These are phyloP conservation scores for Neodiprion lecontei DNA, from an alignment of 1,140 invertebrate genomes.

Conservation along the genomic window DNA sequence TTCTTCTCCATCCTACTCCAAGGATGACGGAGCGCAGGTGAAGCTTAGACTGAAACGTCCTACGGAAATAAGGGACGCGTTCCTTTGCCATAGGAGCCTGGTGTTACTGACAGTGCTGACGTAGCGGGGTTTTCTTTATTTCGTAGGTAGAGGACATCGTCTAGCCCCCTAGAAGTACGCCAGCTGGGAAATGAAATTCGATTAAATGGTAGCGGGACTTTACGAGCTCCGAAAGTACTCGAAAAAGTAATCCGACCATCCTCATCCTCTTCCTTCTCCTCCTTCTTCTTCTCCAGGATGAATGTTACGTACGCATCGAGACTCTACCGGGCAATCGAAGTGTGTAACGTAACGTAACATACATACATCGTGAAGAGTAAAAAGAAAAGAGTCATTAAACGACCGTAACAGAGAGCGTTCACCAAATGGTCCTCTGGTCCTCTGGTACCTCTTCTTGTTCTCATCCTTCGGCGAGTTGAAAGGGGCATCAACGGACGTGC, in stretches of 20 bases:
- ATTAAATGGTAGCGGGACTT: conserved; percentile 28
- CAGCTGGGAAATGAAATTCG: conserved; percentile 32
- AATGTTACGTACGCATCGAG: conserved; percentile 6
- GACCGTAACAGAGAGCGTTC: too few relatives aligned
- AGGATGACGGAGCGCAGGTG: background rate
- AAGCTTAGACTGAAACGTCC: too few relatives aligned
- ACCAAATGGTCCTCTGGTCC: too few relatives aligned
- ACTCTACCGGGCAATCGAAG: too few relatives aligned
- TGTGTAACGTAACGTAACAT: conserved; percentile 12
- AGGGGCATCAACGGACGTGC: too few relatives aligned
- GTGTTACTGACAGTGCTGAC: too few relatives aligned
- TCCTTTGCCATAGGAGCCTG: background rate
- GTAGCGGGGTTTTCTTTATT: background rate
- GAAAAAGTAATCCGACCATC: conserved; percentile 23
- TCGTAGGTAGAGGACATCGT: background rate
- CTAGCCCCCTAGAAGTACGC: background rate
- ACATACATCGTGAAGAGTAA: too few relatives aligned
- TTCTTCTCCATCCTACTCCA: too few relatives aligned
- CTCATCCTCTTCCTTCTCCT: conserved; percentile 17
- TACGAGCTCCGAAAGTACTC: conserved; percentile 21
- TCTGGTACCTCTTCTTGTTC: too few relatives aligned
- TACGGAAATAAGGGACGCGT: background rate
- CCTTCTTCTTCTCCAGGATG: conserved; percentile 8
- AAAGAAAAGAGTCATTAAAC: too few relatives aligned
- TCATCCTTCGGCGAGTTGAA: too few relatives aligned